These are phyloP conservation scores for Tinamus guttatus DNA, from an alignment of 2,113 vertebrate species.

Conservation along the genomic window DNA sequence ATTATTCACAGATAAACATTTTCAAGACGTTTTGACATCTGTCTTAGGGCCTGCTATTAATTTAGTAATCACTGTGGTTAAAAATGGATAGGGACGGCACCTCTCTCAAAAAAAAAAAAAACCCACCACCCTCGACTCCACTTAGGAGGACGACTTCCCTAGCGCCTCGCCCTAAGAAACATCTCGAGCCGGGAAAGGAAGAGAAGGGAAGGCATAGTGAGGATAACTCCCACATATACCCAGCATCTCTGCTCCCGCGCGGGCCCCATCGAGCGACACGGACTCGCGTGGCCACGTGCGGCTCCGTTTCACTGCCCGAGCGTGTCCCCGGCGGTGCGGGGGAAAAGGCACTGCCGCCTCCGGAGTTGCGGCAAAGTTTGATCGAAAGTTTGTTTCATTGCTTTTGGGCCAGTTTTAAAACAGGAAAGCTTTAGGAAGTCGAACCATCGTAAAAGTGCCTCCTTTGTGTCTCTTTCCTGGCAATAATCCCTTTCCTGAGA, in stretches of 20 bases:
- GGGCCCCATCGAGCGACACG: not conserved
- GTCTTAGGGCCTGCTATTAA: constrained; percentile 88
- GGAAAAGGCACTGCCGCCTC: not conserved
- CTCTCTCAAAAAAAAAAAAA: constrained; percentile 34
- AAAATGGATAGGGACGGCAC: constrained; percentile 84
- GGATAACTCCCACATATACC: too few species aligned
- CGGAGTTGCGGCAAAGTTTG: not conserved
- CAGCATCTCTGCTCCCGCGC: not conserved
- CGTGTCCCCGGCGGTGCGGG: not conserved
- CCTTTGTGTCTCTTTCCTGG: constrained; percentile 56
- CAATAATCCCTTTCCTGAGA: constrained; percentile 29
- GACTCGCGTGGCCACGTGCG: not conserved
- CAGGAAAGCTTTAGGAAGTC: not conserved
- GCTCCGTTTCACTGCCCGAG: not conserved
- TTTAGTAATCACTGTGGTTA: constrained; percentile 83
- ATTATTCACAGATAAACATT: constrained; percentile 93
- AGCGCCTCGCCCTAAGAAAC: not conserved
- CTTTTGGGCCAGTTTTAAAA: not conserved
- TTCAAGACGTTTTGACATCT: constrained; percentile 95
- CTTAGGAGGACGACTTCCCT: not conserved
- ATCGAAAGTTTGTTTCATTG: not conserved
- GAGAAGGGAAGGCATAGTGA: too few species aligned
- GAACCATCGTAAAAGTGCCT: not conserved
- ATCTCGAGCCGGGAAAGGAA: not conserved
- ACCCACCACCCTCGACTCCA: not conserved